Evolutionary conservation across 35 echinoderm and acorn worm species (phyloP).

Genomic region (Nesometra sesokonis): DNA sequence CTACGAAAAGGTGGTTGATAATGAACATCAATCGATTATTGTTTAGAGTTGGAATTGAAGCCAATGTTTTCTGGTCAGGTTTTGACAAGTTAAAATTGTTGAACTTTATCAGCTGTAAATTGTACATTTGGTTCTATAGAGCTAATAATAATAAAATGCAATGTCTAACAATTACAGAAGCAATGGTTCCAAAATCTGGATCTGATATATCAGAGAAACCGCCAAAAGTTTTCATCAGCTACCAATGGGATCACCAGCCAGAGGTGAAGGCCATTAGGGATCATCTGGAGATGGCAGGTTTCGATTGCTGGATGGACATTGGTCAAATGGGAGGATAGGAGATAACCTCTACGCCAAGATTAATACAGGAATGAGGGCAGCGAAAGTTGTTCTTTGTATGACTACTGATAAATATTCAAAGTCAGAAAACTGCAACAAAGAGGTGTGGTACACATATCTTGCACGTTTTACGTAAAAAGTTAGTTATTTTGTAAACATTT

Average conservation of each 20-base stretch:
- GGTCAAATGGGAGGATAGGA: conserved; percentile 98
- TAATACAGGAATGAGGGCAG: conserved; percentile 80
- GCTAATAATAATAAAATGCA: too few species aligned
- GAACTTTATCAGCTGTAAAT: too few species aligned
- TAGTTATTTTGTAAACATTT: too few species aligned
- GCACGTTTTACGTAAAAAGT: too few species aligned
- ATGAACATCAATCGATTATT: too few species aligned
- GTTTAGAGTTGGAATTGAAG: too few species aligned
- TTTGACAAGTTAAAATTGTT: too few species aligned
- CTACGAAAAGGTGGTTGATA: too few species aligned
- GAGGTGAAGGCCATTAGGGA: conserved; percentile 65
- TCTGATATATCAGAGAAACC: conserved; percentile 39
- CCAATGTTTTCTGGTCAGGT: too few species aligned
- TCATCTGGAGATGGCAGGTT: conserved; percentile 89
- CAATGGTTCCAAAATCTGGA: conserved; percentile 49
- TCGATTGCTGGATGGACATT: conserved; percentile 91
- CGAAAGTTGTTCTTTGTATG: conserved; percentile 91
- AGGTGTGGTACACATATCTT: too few species aligned
- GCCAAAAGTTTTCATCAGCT: conserved; percentile 74
- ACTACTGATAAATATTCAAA: conserved; percentile 82
- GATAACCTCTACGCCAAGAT: conserved; percentile 79
- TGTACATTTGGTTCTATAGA: too few species aligned
- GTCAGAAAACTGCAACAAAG: conserved; percentile 93
- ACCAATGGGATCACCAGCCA: conserved; percentile 79
- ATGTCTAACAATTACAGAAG: too few species aligned